Conservation (phyloP, 2,113 vertebrate genomes). For the Thermophis baileyi region DNA sequence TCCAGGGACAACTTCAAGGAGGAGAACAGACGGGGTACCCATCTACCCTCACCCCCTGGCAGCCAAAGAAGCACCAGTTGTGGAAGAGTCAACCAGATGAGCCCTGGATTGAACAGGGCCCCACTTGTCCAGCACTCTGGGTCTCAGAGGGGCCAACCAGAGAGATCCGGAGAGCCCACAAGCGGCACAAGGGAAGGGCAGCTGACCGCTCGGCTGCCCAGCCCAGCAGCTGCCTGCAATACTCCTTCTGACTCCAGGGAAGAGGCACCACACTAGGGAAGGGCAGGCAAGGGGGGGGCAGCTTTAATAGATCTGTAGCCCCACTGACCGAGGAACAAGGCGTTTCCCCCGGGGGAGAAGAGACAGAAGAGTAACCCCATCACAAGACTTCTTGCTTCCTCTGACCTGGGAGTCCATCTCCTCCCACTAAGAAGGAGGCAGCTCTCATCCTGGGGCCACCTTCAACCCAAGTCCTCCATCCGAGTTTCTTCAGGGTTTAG, state of each 20-base stretch:
- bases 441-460: background rate
- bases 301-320: background rate
- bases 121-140: background rate
- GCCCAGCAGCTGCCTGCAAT: background rate
- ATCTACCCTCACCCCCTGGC: background rate
- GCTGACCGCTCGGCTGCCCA: background rate
- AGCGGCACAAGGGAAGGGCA: background rate
- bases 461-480: fast-evolving
- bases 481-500: fast-evolving
- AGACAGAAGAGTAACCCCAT: background rate
- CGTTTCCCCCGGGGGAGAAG: background rate
- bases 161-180: background rate
- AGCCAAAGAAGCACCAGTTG: background rate
- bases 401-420: background rate
- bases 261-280: background rate
- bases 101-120: background rate
- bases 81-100: background rate
- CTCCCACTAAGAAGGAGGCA: background rate
- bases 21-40: background rate
- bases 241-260: background rate
- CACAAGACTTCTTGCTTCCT: background rate
- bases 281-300: background rate
- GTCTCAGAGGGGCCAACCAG: background rate
- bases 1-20: background rate
- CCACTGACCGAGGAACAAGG: background rate